Evolutionary conservation across 1,140 invertebrate species (phyloP), one percentile per base, ranked within the genome.

Genomic region (Pogonomyrmex californicus): DNA sequence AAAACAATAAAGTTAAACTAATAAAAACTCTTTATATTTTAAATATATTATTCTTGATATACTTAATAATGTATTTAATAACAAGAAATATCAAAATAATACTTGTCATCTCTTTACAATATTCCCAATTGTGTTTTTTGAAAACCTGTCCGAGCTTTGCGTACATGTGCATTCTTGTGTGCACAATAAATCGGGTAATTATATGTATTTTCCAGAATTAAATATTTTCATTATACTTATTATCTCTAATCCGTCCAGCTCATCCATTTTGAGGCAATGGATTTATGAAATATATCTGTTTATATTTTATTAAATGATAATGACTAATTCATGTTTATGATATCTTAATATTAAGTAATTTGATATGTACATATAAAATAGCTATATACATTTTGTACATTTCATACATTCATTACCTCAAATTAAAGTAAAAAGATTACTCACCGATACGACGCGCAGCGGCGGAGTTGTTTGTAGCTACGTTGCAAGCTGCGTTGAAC

Each of bases 401-500:
- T 41, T 65, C 41, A 65, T 9, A n/a, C 1, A 36, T 65, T 65
- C 3, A 38, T n/a, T 41, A 3, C 14, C 33, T 5, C 17, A 65
- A 65, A 41, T 65, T 65, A 65, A 41, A 65, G 23, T 23, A 41
- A 17, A 17, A n/a, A 65, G n/a, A 9, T 41, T 14, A 65, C 62
- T 65, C 62, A 63, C 14, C 62, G 7, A 4, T 10, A 49, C 12
- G 41, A 49, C 7, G 65, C 63, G 62, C 62, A 38, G 41, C 41
- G 47, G n/a, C 65, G 65, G 41, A 44, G 41, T 60, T 60, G 58
- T 33, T 60, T 60, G 58, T 33, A 38, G 36, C 36, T 63, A 38
- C 56, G 9, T 30, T 44, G 41, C 58, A 60, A 60, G 23, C 30
- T 12, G 58, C 30, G 23, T 60, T n/a, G 62, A 41, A 41, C 62